Base-by-base conservation (phyloP, 30 jellyfish, hydroid and myxozoan genomes). In the Aurelia sp. region DNA sequence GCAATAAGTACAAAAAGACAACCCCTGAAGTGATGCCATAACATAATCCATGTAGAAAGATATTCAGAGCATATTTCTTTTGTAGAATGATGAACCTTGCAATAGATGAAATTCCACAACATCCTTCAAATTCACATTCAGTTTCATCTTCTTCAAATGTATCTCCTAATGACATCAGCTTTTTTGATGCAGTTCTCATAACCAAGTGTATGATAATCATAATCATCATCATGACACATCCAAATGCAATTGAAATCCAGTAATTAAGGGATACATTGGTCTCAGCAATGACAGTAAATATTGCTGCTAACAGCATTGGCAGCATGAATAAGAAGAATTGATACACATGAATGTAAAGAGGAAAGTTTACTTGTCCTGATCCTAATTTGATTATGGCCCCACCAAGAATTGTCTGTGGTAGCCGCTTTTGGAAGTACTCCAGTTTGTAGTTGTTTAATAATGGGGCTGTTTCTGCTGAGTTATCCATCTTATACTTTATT, bases 401-500 rank as follows among this genome's bases (percentile, higher is more conserved):
- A 13, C 97, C 97, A 51, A 76, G 72, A 58, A 81, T 35, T 21
- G 97, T 90, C 59, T 81, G 97, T n/a, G 90, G 84, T 27, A 90
- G 50, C 41, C 88, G 41, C 76, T 66, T 67, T 19, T 22, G 30
- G 64, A 90, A 76, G 68, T 81, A 90, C 17, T 75, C 89, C 40
- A 55, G 66, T 50, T 90, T 90, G 69, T 90, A 90, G 13, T 81
- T 84, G 72, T 90, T 90, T 35, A 90, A 67, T 44, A 90, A 63
- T 6, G 97, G 97, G 20, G 97, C 72, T 67, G 84, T 81, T 59
- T 66, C 88, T 8, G 91, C 93, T 0, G 91, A 72, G 31, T 78
- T 81, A 67, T 78, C 96, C 96, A 78, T 88, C 22, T 50, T 67
- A 7, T 44, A 44, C 10, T 8, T 5, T 44, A 16, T 44, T 44